Conservation (phyloP, 2,113 vertebrate species). For the Apodemus speciosus region DNA sequence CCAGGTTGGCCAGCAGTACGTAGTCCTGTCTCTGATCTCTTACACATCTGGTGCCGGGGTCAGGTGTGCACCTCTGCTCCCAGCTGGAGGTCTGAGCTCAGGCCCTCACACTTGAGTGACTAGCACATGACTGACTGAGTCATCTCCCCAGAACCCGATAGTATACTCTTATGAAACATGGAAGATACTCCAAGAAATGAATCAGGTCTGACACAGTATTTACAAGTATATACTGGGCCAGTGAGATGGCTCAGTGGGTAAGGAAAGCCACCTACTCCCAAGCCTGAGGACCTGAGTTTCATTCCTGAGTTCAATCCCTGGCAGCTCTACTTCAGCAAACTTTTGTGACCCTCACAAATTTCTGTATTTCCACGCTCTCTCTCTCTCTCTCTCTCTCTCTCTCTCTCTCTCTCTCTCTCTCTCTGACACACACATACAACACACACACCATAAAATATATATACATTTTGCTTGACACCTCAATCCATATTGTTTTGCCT, state of each 20-base stretch:
- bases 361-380: neutral
- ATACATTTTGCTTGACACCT: neutral
- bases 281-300: neutral
- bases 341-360: neutral
- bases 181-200: slow-evolving; percentile 59
- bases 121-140: neutral
- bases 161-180: slow-evolving; percentile 65
- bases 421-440: neutral
- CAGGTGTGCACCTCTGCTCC: neutral
- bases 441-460: neutral
- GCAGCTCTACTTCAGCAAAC: neutral
- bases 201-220: slow-evolving; percentile 51
- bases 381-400: neutral
- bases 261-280: neutral
- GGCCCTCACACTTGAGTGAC: neutral
- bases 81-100: neutral
- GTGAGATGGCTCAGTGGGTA: neutral
- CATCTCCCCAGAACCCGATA: neutral
- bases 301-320: neutral
- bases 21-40: neutral
- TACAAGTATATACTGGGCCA: neutral
- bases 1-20: too few relatives aligned
- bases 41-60: too few relatives aligned
- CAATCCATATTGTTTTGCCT: neutral
- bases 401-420: neutral